These are phyloP conservation scores for Dicranocentrus wangi DNA, from an alignment of 2,888 invertebrate genomes.

Conservation along the genomic window DNA sequence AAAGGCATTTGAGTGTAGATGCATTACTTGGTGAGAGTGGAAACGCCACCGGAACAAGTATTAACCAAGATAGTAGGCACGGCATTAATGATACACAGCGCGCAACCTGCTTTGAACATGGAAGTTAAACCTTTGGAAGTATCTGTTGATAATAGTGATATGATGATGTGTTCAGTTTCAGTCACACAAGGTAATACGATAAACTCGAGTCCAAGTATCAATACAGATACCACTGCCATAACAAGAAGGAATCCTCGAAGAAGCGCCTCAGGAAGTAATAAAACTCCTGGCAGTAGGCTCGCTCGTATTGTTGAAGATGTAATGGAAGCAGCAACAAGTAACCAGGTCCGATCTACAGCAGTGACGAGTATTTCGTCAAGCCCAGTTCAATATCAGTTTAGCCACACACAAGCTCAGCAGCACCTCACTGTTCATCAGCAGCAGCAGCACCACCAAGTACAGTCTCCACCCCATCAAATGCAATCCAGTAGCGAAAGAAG, in stretches of 20 bases:
- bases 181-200: too few relatives aligned
- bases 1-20: conserved; percentile 22
- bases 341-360: background rate
- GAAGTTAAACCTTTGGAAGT: too few relatives aligned
- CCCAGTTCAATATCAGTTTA: too few relatives aligned
- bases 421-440: conserved; percentile 19
- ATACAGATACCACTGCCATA: too few relatives aligned
- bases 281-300: conserved; percentile 35
- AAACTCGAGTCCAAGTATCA: too few relatives aligned
- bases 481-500: conserved; percentile 13
- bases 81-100: too few relatives aligned
- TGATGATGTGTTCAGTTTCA: too few relatives aligned
- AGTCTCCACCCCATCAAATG: conserved; percentile 3
- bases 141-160: too few relatives aligned
- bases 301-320: conserved; percentile 39
- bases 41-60: too few relatives aligned
- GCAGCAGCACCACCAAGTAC: background rate
- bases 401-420: conserved; percentile 5
- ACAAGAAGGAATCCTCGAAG: background rate
- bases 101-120: too few relatives aligned
- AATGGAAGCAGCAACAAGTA: conserved; percentile 22
- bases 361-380: background rate
- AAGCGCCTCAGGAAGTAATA: conserved; percentile 1
- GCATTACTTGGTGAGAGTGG: background rate
- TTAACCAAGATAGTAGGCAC: too few relatives aligned